Evolutionary conservation across 2,113 vertebrate genomes (phyloP), one percentile per base, ranked within the genome.

Genomic region (Ciconia boyciana): DNA sequence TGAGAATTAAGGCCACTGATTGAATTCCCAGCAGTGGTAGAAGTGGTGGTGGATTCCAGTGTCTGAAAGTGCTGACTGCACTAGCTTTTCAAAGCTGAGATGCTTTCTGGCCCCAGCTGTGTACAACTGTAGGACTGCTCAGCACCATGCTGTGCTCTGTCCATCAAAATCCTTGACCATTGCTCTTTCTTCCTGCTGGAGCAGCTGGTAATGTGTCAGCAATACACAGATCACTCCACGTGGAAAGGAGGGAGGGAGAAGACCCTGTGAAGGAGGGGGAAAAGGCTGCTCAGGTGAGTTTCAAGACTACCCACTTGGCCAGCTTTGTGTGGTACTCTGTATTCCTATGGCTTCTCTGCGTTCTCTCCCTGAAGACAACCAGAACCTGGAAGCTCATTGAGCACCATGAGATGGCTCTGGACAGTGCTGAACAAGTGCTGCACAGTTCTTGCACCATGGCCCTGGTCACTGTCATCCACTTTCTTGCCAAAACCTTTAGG

Each of bases 391-490:
- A 86, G 39, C 65, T 74, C 12, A 7, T 1, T 7, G 60, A 28
- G 19, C 16, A 15, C 9, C 7, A 31, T 7, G 9, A 29, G 16
- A 0, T 29, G 49, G 43, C 39, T 58, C 21, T 44, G 64, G 49
- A 5, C 4, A 1, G 32, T 28, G 39, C 80, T 78, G n/a, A 26
- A 1, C 16, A 46, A 25, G 28, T 3, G 19, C 48, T 78, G 34
- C 8, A 19, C 6, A 0, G 11, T 51, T 36, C 28, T 20, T 75
- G 49, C 20, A 6, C 46, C 1, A 1, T n/a, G 9, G 15, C 41
- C 4, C 0, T 5, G 44, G 28, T 39, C 17, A 6, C 17, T 5
- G 28, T 46, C 43, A 24, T 15, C 13, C 13, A 22, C 24, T 49
- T 58, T 6, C 16, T 69, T 46, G 22, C 9, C 39, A 26, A 54